Evolutionary conservation across 2,888 invertebrate genomes (phyloP), one percentile per base, ranked within the genome.

Genomic region (Lasioglossum vierecki): DNA sequence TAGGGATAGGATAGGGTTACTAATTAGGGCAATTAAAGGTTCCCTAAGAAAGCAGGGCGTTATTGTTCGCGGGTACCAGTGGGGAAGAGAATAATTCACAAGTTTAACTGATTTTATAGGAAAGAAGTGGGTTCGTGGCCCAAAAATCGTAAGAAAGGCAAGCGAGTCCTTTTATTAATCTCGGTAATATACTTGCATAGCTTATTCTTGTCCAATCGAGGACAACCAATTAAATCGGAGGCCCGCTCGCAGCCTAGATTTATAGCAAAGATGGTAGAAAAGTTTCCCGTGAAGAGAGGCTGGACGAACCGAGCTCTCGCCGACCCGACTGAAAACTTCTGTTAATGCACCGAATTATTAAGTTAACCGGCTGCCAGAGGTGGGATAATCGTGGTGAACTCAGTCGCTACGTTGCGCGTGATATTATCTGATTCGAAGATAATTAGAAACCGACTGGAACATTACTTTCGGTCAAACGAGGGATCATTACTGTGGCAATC

Each of bases 151-250:
- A 75, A 44, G 53, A 49, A 82, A 8, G 35, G 60, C 22, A 35
- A 44, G 35, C 41, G 46, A 77, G 63, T 30, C 8, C 22, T 44
- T n/a, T 85, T 80, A 70, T 84, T 74, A 74, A 80, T 41, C 77
- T 71, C 18, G 76, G 80, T 80, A 80, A 77, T 75, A 80, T 80
- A 75, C 57, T 46, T 72, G 85, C 71, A 75, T 35, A 80, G 74
- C 46, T 84, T 76, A 85, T 84, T 85, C 85, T 68, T 60, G 71
- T 85, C 71, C 80, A 57, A 85, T 84, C 85, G 78, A 41, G 80
- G 77, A 81, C 81, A 81, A 80, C 66, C 80, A 85, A 85, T 85
- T 85, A 84, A 84, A 71, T 11, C 46, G 46, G 41, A 75, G 72
- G 35, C 13, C 75, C 70, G 30, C 72, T 66, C 30, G 72, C 35